Evolutionary conservation across 2,888 invertebrate genomes (phyloP), one percentile per base, ranked within the genome.

Genomic region (Agrochola litura): DNA sequence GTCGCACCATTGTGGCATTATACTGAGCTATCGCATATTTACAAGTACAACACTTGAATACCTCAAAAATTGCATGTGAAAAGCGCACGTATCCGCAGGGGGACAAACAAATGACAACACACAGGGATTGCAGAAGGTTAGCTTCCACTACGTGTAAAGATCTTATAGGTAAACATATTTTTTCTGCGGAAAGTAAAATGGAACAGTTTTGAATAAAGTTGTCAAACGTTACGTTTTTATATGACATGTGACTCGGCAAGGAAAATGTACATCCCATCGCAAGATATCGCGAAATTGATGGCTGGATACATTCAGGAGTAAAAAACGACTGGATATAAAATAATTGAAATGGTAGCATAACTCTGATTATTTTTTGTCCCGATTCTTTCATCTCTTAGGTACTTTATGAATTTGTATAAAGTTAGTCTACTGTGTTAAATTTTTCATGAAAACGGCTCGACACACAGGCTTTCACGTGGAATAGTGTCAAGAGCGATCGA

Each of bases 401-500:
- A 43, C n/a, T 10, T 65, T 25, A 46, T 65, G 49, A 14, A 19
- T 49, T 75, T 30, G 9, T 6, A 9, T 43, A 6, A 49, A 69
- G 12, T 67, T 37, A 3, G 5, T 46, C 73, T 84, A 73, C 75
- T 82, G 72, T 16, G 9, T 14, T 8, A 52, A 22, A 6, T 64
- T 73, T 52, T 30, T 14, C 19, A 63, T 68, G 19, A 67, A 78
- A 85, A 78, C 71, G 65, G 69, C 78, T 79, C 77, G 79, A 75
- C 76, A 80, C 75, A 70, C 73, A 78, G 82, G 88, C 89, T 88
- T 88, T 88, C 88, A 86, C 81, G 83, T 74, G 83, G 84, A 88
- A 89, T 82, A 86, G 88, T 89, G 88, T 89, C 88, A 89, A 89
- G 88, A 66, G 89, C 83, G 85, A 87, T 88, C 89, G 88, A 85